Evolutionary conservation across 2,113 vertebrate genomes (phyloP).

Genomic region (Monarcha castaneiventris): DNA sequence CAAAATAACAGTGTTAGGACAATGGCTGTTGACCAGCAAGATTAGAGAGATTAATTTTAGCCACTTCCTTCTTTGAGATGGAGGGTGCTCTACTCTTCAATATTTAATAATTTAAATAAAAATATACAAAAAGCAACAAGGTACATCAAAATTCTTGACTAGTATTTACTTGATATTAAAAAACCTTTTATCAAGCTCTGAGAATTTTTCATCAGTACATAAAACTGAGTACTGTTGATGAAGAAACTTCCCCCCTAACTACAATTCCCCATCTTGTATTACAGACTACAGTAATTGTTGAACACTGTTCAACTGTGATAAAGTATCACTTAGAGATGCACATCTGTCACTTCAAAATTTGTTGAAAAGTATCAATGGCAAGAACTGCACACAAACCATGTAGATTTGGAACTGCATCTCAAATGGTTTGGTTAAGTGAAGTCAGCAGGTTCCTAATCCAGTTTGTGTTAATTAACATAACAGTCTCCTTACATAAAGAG

Average conservation of each 20-base stretch:
- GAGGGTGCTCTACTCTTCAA: not conserved
- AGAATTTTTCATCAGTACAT: not conserved
- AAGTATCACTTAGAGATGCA: not conserved
- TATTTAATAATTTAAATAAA: not conserved
- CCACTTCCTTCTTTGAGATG: not conserved
- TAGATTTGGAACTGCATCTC: not conserved
- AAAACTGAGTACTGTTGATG: not conserved
- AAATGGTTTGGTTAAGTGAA: not conserved
- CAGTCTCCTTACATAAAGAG: slow-evolving; percentile 26
- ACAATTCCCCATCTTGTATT: not conserved
- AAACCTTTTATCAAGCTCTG: not conserved
- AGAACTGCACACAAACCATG: not conserved
- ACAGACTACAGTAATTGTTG: not conserved
- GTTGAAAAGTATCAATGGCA: not conserved
- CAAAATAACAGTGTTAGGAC: not conserved
- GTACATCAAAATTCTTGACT: not conserved
- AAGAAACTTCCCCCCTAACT: not conserved
- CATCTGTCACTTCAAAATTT: not conserved
- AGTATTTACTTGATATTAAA: not conserved
- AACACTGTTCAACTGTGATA: not conserved
- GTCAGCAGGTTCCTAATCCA: slow-evolving; percentile 6
- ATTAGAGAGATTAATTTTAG: not conserved
- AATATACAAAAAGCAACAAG: not conserved
- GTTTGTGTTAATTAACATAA: slow-evolving; percentile 19
- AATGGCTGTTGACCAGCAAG: not conserved